phyloP scores from a whole-genome alignment of 1,140 invertebrate species.

The Phymorhynchus buccinoides region DNA sequence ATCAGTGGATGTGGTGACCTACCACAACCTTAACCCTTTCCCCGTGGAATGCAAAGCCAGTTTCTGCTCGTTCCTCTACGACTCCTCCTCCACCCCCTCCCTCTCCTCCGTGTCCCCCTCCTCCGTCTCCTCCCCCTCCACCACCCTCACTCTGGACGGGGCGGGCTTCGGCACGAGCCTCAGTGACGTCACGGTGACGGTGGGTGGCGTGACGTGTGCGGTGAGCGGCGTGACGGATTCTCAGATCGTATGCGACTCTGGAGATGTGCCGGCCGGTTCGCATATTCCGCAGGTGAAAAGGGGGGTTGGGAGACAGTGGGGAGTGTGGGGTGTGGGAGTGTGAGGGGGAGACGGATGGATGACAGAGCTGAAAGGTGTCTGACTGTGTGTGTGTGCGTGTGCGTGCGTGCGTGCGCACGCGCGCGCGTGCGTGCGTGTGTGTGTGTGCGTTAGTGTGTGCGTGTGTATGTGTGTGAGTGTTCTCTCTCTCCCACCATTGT shows the following conservation, averaged over 20 bases:
- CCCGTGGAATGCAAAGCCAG: slow-evolving; percentile 22
- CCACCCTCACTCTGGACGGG: slow-evolving; percentile 49
- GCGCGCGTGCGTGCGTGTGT: not conserved
- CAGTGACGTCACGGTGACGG: slow-evolving; percentile 39
- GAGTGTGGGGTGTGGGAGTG: not conserved
- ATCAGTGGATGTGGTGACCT: not conserved
- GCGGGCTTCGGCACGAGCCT: slow-evolving; percentile 36
- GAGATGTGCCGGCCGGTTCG: slow-evolving; percentile 39
- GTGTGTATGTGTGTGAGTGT: no score
- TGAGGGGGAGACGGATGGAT: no score
- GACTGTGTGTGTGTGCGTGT: no score
- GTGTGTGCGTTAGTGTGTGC: no score
- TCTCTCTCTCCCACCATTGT: no score
- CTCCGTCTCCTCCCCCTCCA: slow-evolving; percentile 45
- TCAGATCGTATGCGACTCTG: slow-evolving; percentile 43
- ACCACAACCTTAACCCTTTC: not conserved
- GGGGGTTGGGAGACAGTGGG: no score
- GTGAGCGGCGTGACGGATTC: slow-evolving; percentile 37
- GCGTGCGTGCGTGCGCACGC: not conserved
- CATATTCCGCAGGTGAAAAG: slow-evolving; percentile 24
- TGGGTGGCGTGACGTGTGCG: slow-evolving; percentile 46
- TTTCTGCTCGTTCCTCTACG: slow-evolving; percentile 37
- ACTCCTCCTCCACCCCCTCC: not conserved
- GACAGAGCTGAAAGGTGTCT: no score
- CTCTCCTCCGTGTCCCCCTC: slow-evolving; percentile 8